Evolutionary conservation across 2,888 invertebrate species (phyloP), one percentile per base, ranked within the genome.

Genomic region (Oscheius onirici): DNA sequence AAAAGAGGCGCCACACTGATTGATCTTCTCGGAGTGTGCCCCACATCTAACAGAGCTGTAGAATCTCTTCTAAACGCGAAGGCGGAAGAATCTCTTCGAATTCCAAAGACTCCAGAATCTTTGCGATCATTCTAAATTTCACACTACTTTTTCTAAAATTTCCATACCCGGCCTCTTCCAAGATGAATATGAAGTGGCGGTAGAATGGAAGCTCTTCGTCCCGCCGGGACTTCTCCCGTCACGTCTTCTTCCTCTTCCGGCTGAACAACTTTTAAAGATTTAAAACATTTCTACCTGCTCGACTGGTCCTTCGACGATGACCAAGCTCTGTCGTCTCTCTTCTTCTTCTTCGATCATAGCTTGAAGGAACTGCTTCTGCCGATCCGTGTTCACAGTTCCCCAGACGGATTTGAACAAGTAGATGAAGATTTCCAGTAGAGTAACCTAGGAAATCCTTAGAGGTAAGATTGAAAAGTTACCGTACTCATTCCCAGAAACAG

Each of bases 401-500:
- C 79, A 81, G 11, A 79, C 77, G 2, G 79, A 75, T 73, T 81
- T 81, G 73, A 81, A 78, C 3, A 81, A 57, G 43, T 78, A 83
- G 54, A 83, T 83, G 63, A 83, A 83, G 20, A 83, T 82, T 72
- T 83, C 83, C 2, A 81, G 60, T 0, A 83, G 69, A 0, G 83
- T 83, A 1, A 83, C 78, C 76, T 76, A 24, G 11, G 52, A n/a
- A 60, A 13, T 3, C 13, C 11, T 40, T 28, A 10, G 5, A 15
- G 6, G 66, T 13, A 51, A 17, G 1, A 49, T n/a, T n/a, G 15
- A 8, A n/a, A 15, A 10, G 40, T 28, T 60, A 79, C 82, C 20
- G 79, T 79, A 51, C 79, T 79, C 83, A 83, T 83, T 52, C 83
- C 83, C 24, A 83, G 54, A 58, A 83, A 83, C 22, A 83, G 55